These are phyloP conservation scores for Stratiomys singularior DNA, from an alignment of 2,888 invertebrate species.

Conservation along the genomic window DNA sequence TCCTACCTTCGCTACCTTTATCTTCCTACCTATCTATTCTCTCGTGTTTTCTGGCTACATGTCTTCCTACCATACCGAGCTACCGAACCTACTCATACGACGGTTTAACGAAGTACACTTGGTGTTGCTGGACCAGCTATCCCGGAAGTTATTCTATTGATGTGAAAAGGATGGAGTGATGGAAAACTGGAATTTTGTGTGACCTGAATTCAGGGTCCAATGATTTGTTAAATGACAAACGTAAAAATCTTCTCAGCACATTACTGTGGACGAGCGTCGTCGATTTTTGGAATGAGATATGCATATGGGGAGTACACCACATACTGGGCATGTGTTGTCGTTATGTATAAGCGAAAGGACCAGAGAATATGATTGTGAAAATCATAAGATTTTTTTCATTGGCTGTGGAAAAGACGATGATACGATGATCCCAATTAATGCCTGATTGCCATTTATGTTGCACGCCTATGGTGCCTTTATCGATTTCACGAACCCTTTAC, in stretches of 20 bases:
- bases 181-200: constrained; percentile 31
- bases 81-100: background rate
- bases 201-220: constrained; percentile 33
- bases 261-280: background rate
- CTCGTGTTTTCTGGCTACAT: background rate
- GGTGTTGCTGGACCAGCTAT: constrained; percentile 35
- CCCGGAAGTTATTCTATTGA: constrained; percentile 44
- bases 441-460: too few species aligned
- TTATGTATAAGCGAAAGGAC: too few species aligned
- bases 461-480: too few species aligned
- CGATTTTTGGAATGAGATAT: too few species aligned
- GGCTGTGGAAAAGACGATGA: too few species aligned
- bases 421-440: too few species aligned
- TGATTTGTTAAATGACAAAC: constrained; percentile 23
- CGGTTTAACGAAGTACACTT: background rate
- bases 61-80: background rate
- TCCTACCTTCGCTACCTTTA: background rate
- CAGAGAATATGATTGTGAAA: too few species aligned
- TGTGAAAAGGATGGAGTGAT: constrained; percentile 23
- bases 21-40: background rate
- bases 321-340: too few species aligned
- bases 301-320: too few species aligned
- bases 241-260: constrained; percentile 6
- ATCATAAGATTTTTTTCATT: too few species aligned
- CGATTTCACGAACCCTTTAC: too few species aligned